Conservation (phyloP, 1,140 invertebrate genomes). For the Chironomus tepperi region DNA sequence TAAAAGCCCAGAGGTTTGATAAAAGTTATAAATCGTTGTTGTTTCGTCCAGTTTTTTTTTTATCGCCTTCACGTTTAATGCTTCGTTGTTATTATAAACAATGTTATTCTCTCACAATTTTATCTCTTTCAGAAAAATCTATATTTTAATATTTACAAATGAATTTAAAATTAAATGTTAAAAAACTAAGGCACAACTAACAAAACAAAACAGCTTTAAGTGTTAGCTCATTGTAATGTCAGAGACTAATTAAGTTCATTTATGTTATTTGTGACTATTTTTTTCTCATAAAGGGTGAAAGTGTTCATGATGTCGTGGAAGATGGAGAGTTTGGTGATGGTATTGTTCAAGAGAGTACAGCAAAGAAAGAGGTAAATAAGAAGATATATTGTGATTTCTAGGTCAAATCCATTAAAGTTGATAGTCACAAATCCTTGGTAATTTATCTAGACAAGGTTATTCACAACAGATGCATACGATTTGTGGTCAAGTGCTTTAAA, state of each 20-base stretch:
- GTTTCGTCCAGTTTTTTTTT: background rate
- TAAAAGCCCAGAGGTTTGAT: too few species aligned
- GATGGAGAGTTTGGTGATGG: background rate
- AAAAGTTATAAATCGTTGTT: too few species aligned
- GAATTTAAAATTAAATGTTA: background rate
- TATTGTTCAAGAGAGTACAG: background rate
- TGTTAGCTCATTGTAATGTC: background rate
- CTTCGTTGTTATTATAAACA: background rate
- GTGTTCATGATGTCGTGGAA: background rate
- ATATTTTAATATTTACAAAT: background rate
- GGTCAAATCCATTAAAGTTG: too few species aligned
- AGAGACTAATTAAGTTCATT: too few species aligned
- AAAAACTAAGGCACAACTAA: background rate
- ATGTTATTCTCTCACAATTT: background rate
- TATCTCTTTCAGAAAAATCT: background rate
- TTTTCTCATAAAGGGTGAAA: background rate
- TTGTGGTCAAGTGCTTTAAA: background rate
- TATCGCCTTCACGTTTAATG: background rate
- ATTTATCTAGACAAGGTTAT: background rate
- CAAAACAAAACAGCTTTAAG: background rate
- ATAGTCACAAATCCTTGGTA: too few species aligned
- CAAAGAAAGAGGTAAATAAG: too few species aligned
- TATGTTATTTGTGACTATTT: background rate
- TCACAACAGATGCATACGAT: background rate
- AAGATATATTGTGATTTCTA: too few species aligned